These are phyloP conservation scores for Melanotaenia maccullochi DNA, from an alignment of 2,797 vertebrate genomes.

Conservation along the genomic window DNA sequence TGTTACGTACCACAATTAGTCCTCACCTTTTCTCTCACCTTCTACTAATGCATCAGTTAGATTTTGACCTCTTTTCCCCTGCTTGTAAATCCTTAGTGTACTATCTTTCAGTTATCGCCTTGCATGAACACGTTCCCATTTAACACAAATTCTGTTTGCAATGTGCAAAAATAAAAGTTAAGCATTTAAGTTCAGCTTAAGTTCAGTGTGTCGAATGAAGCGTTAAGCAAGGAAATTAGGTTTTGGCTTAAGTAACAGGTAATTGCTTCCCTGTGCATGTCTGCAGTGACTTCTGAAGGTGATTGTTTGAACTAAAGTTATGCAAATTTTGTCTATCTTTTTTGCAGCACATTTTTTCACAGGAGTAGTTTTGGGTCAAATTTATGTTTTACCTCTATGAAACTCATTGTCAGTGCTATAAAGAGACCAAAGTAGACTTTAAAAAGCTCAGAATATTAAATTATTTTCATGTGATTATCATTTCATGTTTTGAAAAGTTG, in stretches of 20 bases:
- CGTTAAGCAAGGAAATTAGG: background rate
- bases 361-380: background rate
- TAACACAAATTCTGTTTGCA: background rate
- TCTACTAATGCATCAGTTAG: background rate
- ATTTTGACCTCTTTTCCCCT: background rate
- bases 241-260: background rate
- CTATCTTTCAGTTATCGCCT: background rate
- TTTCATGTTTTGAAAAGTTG: background rate
- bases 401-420: background rate
- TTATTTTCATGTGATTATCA: background rate
- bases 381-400: background rate
- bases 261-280: background rate
- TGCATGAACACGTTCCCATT: background rate
- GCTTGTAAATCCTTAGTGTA: background rate
- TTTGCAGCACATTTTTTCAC: background rate
- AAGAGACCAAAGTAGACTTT: slow-evolving; percentile 1
- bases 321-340: background rate
- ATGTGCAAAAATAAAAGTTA: background rate
- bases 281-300: background rate
- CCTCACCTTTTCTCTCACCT: background rate
- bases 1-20: background rate
- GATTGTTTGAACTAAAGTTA: background rate
- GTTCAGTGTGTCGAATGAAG: background rate
- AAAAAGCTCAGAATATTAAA: background rate
- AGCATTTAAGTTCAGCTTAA: too few relatives aligned